Evolutionary conservation across 2,113 vertebrate genomes (phyloP), one percentile per base, ranked within the genome.

Genomic region (Perca schrenkii): DNA sequence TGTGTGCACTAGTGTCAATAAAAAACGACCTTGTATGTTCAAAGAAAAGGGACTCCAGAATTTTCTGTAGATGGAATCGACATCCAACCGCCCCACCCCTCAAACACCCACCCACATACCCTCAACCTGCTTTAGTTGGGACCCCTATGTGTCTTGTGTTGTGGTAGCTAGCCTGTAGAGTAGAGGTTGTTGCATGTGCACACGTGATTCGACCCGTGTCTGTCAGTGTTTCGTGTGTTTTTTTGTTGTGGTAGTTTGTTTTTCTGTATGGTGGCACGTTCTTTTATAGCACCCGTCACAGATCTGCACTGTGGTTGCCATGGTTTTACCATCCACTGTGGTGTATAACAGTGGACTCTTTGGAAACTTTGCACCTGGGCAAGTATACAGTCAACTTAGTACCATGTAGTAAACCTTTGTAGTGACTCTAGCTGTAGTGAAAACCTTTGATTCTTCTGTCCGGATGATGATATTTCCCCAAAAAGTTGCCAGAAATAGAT

Each of bases 1-100:
- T 94, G 92, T 97, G 92, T 97, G 92, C 96, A 95, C 95, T 96
- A 95, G 96, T 95, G 95, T 98, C 95, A 98, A 98, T 98, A 97
- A 97, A 92, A 86, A 96, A 96, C 91, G 88, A 94, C 94, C 93
- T 94, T 93, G 95, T 89, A 74, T 74, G 87, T 89, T 82, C 13
- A 28, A 95, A 96, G 94, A 94, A 96, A 96, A 89, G 92, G 95
- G 91, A 89, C 94, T 96, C 93, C 89, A 90, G 93, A 91, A 93
- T 96, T 96, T 82, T 95, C 95, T 96, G 95, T 86, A 90, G 79
- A 64, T 10, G 7, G 19, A 54, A 57, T 17, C 19, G 12, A 56
- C 40, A n/a, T 79, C 53, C 64, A 11, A 5, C 58, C 13, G 12
- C 28, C 57, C 15, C 60, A 2, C 54, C 19, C 70, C 49, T 75